phyloP scores from a whole-genome alignment of 1,140 invertebrate species.

The Drosophila sproati region DNA sequence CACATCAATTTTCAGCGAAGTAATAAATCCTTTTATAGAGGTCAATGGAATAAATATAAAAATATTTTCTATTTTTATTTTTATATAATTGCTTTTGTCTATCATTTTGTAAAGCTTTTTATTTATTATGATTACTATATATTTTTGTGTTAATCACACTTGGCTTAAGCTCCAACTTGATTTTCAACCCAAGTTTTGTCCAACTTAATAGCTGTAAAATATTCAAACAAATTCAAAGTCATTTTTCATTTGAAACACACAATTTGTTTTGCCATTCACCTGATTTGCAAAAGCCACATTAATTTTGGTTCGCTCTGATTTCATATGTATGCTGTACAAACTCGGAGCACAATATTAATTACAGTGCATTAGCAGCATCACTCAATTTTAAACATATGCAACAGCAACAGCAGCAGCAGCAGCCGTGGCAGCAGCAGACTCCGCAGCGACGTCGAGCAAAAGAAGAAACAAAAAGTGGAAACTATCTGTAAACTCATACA shows the following conservation, averaged over 20 bases:
- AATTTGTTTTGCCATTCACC: conserved; percentile 25
- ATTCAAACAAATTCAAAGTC: conserved; percentile 9
- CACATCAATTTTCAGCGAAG: too few species aligned
- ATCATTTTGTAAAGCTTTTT: too few species aligned
- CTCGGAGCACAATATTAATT: conserved; percentile 68
- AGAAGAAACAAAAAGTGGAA: conserved; percentile 56
- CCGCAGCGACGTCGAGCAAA: not conserved
- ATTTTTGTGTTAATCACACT: too few species aligned
- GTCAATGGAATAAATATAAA: too few species aligned
- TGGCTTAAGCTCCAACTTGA: too few species aligned
- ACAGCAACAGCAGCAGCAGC: conserved; percentile 19
- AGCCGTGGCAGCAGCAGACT: not conserved
- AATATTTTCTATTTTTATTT: not conserved
- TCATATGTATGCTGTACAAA: conserved; percentile 18
- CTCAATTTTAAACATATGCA: conserved; percentile 73
- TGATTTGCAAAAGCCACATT: conserved; percentile 8
- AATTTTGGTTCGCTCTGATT: conserved; percentile 39
- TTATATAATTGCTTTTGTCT: too few species aligned
- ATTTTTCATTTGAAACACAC: conserved; percentile 7
- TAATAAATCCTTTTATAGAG: too few species aligned
- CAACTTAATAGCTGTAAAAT: not conserved
- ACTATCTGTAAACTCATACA: conserved; percentile 78
- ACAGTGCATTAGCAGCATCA: conserved; percentile 74
- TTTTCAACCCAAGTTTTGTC: not conserved
- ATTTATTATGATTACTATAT: too few species aligned